Evolutionary conservation across 2,888 invertebrate species (phyloP).

Genomic region (Chymomyza caudatula): DNA sequence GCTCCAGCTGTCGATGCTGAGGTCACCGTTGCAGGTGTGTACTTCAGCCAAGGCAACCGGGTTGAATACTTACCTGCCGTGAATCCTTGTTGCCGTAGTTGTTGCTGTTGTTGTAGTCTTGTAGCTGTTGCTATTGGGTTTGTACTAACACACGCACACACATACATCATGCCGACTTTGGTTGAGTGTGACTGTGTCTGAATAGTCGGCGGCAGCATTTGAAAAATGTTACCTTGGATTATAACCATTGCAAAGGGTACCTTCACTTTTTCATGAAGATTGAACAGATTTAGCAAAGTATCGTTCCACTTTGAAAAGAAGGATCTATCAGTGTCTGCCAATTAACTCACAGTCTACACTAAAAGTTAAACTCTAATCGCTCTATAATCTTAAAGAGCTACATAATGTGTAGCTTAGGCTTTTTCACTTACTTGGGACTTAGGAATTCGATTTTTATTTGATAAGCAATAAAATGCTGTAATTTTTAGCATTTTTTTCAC

Average conservation of each 20-base stretch:
- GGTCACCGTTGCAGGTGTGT: conserved; percentile 68
- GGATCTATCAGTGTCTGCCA: no score
- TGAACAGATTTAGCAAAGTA: neutral
- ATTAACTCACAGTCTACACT: no score
- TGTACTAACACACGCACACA: conserved; percentile 44
- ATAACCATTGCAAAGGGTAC: neutral
- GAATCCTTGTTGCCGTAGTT: conserved; percentile 13
- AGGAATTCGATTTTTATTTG: no score
- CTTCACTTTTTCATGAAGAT: neutral
- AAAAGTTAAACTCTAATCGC: no score
- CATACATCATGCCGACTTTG: neutral
- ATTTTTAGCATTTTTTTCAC: no score
- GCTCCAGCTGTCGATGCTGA: conserved; percentile 70
- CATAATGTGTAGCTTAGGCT: no score
- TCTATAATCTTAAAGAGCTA: no score
- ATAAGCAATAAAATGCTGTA: no score
- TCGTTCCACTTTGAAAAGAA: no score
- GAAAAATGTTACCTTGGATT: neutral
- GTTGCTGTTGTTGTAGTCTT: conserved; percentile 37
- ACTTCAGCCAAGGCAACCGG: conserved; percentile 40
- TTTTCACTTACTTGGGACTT: no score
- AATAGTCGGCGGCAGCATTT: neutral
- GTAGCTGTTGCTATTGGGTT: conserved; percentile 52
- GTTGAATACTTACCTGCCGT: conserved; percentile 3
- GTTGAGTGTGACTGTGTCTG: neutral